phyloP scores from a whole-genome alignment of 2,113 vertebrate genomes.

The Sigmodon hispidus region DNA sequence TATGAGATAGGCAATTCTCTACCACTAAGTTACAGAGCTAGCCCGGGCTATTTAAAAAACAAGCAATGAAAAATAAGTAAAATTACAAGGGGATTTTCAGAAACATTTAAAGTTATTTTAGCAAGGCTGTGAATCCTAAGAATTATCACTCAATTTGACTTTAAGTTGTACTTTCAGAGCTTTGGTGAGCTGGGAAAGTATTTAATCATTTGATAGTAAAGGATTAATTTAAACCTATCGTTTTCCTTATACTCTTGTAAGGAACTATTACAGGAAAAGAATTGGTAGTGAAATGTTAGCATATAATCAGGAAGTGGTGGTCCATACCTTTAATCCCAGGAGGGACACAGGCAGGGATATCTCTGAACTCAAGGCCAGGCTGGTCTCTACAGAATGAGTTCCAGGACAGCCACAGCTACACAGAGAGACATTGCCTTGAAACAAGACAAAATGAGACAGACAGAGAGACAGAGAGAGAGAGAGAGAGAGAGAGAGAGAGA shows the following conservation, averaged over 20 bases:
- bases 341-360: neutral
- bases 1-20: neutral
- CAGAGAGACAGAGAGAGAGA: neutral
- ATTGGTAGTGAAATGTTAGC: neutral
- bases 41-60: neutral
- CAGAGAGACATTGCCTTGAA: neutral
- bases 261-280: neutral
- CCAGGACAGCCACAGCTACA: neutral
- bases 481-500: neutral
- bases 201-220: neutral
- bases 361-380: neutral
- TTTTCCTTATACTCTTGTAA: neutral
- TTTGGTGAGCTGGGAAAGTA: neutral
- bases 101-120: slow-evolving; percentile 18
- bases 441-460: neutral
- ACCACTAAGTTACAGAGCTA: neutral
- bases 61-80: too few species aligned
- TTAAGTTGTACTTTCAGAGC: neutral
- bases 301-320: neutral
- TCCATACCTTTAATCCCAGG: neutral
- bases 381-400: neutral
- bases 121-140: neutral
- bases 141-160: neutral
- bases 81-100: neutral
- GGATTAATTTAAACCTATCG: slow-evolving; percentile 12